Evolutionary conservation across 2,113 vertebrate species (phyloP), one percentile per base, ranked within the genome.

Genomic region (Odontesthes bonariensis): DNA sequence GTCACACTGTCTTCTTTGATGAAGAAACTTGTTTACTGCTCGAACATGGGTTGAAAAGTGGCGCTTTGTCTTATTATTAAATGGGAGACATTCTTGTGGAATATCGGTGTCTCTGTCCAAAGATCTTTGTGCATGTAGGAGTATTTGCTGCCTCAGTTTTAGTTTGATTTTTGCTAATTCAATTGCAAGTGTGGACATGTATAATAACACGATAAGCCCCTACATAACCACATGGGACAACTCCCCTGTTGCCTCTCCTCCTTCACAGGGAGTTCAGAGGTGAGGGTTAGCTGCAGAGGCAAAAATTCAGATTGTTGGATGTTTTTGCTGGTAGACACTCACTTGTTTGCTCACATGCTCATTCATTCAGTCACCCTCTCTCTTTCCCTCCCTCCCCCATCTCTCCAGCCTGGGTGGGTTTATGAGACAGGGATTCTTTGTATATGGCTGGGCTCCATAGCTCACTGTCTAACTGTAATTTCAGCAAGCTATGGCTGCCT

Each of bases 361-460:
- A 22, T 64, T 75, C 44, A 20, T 47, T 77, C 54, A 35, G 13
- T 73, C 44, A 40, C 19, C 35, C 47, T 49, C 60, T 46, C 76
- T 32, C 58, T 10, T 46, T 59, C 53, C 46, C 19, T 49, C 46
- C 72, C 52, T 57, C 55, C 61, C 72, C 51, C 57, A 63, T 49
- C 57, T 77, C 83, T 85, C 66, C 71, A 72, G 81, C 76, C 75
- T 79, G 87, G 86, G 89, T 91, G 88, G 90, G 83, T 88, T 87
- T 81, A 83, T 66, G 63, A 89, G 59, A 90, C 86, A 91, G 86
- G 62, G 87, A 86, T 87, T 91, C 89, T 90, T 93, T 94, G 88
- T 91, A 83, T 82, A 68, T 64, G 51, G 55, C 83, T 22, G 81
- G 77, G 79, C 77, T 68, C 61, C 63, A 60, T 72, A 4, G 80